Evolutionary conservation across 2,797 vertebrate genomes (phyloP).

Genomic region (Hemibagrus guttatus): DNA sequence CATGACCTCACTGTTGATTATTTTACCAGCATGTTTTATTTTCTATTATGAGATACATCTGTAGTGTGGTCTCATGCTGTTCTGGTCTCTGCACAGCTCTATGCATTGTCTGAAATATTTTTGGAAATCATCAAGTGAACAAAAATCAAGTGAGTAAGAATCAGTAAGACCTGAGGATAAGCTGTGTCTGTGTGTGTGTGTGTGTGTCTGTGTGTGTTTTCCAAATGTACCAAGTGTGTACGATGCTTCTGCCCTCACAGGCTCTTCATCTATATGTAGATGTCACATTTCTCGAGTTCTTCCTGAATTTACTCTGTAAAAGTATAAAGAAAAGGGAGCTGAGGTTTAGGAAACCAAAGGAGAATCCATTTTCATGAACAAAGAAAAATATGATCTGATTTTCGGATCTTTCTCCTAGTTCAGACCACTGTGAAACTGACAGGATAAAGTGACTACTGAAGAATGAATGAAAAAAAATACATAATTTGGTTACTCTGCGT

Average conservation of each 20-base stretch:
- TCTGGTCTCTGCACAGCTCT: background rate
- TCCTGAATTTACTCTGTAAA: background rate
- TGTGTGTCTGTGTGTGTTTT: conserved; percentile 3
- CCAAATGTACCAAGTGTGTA: too few species aligned
- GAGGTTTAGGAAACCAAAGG: background rate
- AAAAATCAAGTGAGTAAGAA: too few species aligned
- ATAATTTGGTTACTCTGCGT: background rate
- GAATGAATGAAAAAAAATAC: background rate
- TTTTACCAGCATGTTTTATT: background rate
- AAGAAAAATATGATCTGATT: background rate
- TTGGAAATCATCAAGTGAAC: background rate
- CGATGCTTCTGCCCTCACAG: background rate
- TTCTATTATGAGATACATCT: background rate
- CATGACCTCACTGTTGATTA: background rate
- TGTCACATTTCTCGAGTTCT: background rate
- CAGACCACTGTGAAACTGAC: background rate
- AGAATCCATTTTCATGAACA: background rate
- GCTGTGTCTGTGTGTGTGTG: background rate
- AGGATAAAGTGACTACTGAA: background rate
- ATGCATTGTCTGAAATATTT: background rate
- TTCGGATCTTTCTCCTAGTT: background rate
- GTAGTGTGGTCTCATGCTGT: background rate
- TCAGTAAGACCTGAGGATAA: background rate
- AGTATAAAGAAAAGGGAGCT: background rate
- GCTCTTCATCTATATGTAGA: background rate